phyloP scores from a whole-genome alignment of 2,888 invertebrate species.

The Cephus nigrinus region DNA sequence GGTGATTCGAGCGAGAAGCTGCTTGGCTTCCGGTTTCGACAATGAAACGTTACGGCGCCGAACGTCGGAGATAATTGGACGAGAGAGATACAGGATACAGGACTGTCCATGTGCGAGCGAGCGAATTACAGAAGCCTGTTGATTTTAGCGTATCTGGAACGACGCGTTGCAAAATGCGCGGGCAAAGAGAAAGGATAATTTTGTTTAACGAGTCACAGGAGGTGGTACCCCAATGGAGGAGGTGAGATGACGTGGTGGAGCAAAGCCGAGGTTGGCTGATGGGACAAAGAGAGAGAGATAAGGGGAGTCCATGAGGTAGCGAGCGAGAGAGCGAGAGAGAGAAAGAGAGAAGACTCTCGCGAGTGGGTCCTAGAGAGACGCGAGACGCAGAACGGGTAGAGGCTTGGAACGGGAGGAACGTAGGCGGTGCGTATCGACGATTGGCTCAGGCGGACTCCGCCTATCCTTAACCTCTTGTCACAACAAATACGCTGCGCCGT shows the following conservation, averaged over 20 bases:
- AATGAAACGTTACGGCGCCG: neutral
- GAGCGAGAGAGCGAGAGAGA: conserved; percentile 6
- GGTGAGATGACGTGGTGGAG: neutral
- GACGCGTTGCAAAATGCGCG: conserved; percentile 8
- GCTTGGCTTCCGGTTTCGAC: conserved; percentile 2
- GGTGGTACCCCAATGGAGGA: neutral
- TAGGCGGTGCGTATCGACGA: conserved; percentile 60
- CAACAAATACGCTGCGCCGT: neutral
- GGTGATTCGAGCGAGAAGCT: conserved; percentile 1
- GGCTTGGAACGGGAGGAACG: conserved; percentile 50
- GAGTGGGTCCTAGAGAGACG: conserved; percentile 33
- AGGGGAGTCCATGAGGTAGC: neutral
- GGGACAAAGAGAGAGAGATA: neutral
- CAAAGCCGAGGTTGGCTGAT: conserved; percentile 1
- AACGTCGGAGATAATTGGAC: neutral
- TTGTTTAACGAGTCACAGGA: conserved; percentile 1
- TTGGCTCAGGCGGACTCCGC: conserved; percentile 63
- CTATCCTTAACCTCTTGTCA: conserved; percentile 43
- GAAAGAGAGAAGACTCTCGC: neutral
- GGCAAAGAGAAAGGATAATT: conserved; percentile 8
- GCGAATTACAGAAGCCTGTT: conserved; percentile 1
- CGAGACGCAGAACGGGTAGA: neutral
- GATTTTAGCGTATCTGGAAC: conserved; percentile 7
- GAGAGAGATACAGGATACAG: neutral
- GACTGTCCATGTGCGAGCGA: neutral